Evolutionary conservation across 2,797 vertebrate species (phyloP).

Genomic region (Labeo calbasu): DNA sequence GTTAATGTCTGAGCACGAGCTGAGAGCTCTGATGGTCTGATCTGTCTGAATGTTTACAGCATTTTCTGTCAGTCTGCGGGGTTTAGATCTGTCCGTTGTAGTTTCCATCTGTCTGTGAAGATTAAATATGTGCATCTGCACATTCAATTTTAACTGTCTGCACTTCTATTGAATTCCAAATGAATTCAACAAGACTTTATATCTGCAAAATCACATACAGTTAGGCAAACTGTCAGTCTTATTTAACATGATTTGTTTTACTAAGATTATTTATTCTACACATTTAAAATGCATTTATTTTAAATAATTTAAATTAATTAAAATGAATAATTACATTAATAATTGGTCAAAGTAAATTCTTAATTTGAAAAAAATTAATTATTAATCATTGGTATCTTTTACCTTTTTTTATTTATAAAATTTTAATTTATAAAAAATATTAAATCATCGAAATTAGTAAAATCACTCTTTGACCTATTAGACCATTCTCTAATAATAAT

Average conservation of each 20-base stretch:
- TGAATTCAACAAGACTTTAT: neutral
- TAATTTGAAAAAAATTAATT: neutral
- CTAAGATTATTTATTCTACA: too few relatives aligned
- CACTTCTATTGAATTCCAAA: neutral
- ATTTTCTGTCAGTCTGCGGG: neutral
- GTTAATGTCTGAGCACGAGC: neutral
- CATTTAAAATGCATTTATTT: too few relatives aligned
- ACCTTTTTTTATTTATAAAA: neutral
- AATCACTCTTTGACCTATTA: neutral
- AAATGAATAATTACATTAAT: neutral
- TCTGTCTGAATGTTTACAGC: conserved; percentile 14
- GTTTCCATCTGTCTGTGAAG: neutral
- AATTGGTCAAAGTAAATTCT: neutral
- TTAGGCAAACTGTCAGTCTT: too few relatives aligned
- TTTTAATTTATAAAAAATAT: too few relatives aligned
- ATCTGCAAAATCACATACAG: neutral
- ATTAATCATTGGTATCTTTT: neutral
- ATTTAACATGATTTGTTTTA: too few relatives aligned
- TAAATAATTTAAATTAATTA: too few relatives aligned
- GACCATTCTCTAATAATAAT: neutral
- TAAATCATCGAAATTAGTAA: neutral
- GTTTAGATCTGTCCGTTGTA: neutral
- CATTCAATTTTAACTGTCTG: neutral
- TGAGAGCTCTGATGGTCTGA: conserved; percentile 1
- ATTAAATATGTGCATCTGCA: neutral